Conservation (phyloP, 1,140 invertebrate genomes). For the Drosophila fuyamai region DNA sequence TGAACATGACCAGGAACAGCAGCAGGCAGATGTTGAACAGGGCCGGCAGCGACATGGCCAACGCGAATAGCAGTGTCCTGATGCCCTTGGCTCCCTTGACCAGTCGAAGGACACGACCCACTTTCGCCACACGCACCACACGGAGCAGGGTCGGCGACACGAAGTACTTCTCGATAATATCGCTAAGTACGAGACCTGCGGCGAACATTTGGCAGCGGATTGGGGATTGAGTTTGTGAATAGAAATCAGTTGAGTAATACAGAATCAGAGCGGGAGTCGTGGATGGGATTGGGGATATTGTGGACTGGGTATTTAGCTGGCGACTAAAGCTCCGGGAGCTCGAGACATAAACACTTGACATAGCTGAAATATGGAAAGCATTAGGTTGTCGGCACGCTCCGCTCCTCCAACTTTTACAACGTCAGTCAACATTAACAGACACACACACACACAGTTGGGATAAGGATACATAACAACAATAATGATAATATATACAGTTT, state of each 20-base stretch:
- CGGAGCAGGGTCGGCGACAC: constrained; percentile 98
- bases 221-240: constrained; percentile 12
- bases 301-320: constrained; percentile 2
- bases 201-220: constrained; percentile 7
- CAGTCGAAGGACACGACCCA: constrained; percentile 97
- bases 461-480: constrained; percentile 14
- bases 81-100: constrained; percentile 99
- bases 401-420: constrained; percentile 31
- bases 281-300: constrained; percentile 3
- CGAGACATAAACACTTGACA: constrained; percentile 34
- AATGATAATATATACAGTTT: constrained; percentile 23
- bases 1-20: constrained; percentile 99
- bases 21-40: constrained; percentile 99
- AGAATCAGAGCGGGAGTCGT: not conserved
- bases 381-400: constrained; percentile 50
- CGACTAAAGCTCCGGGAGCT: constrained; percentile 5
- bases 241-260: constrained; percentile 39
- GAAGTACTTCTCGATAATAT: constrained; percentile 98
- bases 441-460: not conserved
- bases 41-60: constrained; percentile 98
- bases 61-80: constrained; percentile 97
- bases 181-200: constrained; percentile 96
- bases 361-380: constrained; percentile 77
- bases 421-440: constrained; percentile 5
- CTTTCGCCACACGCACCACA: constrained; percentile 98